phyloP scores from a whole-genome alignment of 2,888 invertebrate species.

The Opisthograptis luteolata region DNA sequence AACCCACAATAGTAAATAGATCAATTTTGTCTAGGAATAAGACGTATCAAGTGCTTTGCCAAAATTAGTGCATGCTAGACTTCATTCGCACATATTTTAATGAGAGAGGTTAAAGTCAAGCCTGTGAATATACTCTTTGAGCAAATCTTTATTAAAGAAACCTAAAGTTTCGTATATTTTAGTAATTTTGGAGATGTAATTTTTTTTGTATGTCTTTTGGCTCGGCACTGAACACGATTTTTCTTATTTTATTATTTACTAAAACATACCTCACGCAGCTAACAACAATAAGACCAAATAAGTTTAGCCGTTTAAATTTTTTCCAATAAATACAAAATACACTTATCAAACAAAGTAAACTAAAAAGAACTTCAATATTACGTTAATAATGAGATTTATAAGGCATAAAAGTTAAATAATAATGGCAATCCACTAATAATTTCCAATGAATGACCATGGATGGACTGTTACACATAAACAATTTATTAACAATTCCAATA shows the following conservation, averaged over 20 bases:
- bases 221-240: constrained; percentile 5
- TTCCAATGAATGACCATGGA: constrained; percentile 20
- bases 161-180: no score
- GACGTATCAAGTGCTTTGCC: not conserved
- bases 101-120: no score
- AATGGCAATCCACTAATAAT: constrained; percentile 34
- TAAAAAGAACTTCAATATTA: constrained; percentile 18
- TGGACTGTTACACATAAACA: constrained; percentile 27
- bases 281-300: constrained; percentile 7
- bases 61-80: not conserved
- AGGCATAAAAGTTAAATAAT: constrained; percentile 32
- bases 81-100: no score
- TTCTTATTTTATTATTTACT: constrained; percentile 3
- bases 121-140: no score
- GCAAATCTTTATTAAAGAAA: no score
- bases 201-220: no score
- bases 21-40: constrained; percentile 5
- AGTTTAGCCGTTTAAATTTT: constrained; percentile 12
- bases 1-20: no score
- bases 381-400: constrained; percentile 40
- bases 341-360: constrained; percentile 29
- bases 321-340: constrained; percentile 39
- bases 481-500: constrained; percentile 38
- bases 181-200: not conserved
- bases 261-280: constrained; percentile 9